phyloP scores from a whole-genome alignment of 1,140 invertebrate species.

The Mactra quadrangularis region DNA sequence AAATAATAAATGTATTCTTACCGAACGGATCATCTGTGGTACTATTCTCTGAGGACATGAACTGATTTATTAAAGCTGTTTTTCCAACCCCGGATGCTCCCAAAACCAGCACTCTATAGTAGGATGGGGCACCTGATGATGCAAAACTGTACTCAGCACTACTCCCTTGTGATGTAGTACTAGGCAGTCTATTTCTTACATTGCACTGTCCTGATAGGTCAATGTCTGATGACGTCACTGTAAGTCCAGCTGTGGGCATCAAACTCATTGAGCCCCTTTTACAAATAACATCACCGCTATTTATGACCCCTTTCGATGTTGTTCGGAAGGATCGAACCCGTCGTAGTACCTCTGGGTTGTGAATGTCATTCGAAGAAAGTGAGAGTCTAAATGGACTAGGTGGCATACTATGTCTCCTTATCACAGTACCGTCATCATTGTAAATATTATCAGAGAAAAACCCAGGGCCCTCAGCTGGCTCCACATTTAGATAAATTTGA shows the following conservation, averaged over 20 bases:
- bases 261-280: slow-evolving; percentile 87
- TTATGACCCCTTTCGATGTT: slow-evolving; percentile 94
- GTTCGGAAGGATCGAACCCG: slow-evolving; percentile 94
- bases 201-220: slow-evolving; percentile 11
- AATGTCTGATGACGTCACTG: slow-evolving; percentile 48
- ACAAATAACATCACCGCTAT: slow-evolving; percentile 94
- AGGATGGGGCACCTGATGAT: slow-evolving; percentile 67
- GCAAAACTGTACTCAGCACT: slow-evolving; percentile 43
- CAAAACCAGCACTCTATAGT: slow-evolving; percentile 92
- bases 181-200: slow-evolving; percentile 40
- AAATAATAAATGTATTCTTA: slow-evolving; percentile 4
- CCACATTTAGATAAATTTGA: slow-evolving; percentile 46
- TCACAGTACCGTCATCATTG: slow-evolving; percentile 32
- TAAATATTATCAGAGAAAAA: slow-evolving; percentile 36
- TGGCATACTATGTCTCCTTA: slow-evolving; percentile 59
- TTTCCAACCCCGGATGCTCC: slow-evolving; percentile 95
- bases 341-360: slow-evolving; percentile 45
- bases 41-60: slow-evolving; percentile 92
- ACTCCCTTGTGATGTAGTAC: slow-evolving; percentile 62
- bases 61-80: slow-evolving; percentile 94
- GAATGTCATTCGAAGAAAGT: slow-evolving; percentile 50
- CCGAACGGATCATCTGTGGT: slow-evolving; percentile 21
- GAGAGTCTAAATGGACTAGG: slow-evolving; percentile 53
- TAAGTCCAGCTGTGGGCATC: slow-evolving; percentile 62
- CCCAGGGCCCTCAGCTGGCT: slow-evolving; percentile 9